phyloP scores from a whole-genome alignment of 2,797 vertebrate genomes.

The Capromys pilorides region DNA sequence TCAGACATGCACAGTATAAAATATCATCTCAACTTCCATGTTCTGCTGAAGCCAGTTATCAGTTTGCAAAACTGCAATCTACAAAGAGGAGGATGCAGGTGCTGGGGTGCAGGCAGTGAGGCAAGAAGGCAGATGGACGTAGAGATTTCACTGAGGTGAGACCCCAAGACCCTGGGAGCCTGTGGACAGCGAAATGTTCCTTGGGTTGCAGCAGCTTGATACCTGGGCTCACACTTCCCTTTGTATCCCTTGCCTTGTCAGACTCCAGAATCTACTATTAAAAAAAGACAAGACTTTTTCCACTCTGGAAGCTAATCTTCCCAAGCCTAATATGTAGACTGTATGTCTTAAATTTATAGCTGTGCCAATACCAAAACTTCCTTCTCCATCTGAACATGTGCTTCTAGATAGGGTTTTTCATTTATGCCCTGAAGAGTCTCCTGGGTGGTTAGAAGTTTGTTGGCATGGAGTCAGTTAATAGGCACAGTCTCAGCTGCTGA shows the following conservation, averaged over 20 bases:
- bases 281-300: neutral
- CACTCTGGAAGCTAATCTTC: neutral
- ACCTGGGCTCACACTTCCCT: neutral
- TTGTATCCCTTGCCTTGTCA: neutral
- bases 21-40: neutral
- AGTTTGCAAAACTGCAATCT: neutral
- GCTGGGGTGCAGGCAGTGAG: neutral
- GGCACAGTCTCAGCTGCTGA: neutral
- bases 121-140: neutral
- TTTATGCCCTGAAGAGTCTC: neutral
- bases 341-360: neutral
- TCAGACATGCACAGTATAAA: neutral
- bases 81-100: neutral
- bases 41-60: neutral
- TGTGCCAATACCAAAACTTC: rapidly evolving
- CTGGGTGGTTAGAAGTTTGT: neutral
- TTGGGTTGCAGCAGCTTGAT: neutral
- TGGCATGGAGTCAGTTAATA: neutral
- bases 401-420: neutral
- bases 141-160: neutral
- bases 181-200: neutral
- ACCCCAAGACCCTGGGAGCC: neutral
- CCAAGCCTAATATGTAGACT: neutral
- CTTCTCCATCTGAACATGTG: neutral
- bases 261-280: neutral